A percentile compares a stretch with the other conserved stretches of the same genome.
These are phyloP conservation scores for Sebastes itinus DNA, from an alignment of 2,797 vertebrate genomes.

Conservation along the genomic window DNA sequence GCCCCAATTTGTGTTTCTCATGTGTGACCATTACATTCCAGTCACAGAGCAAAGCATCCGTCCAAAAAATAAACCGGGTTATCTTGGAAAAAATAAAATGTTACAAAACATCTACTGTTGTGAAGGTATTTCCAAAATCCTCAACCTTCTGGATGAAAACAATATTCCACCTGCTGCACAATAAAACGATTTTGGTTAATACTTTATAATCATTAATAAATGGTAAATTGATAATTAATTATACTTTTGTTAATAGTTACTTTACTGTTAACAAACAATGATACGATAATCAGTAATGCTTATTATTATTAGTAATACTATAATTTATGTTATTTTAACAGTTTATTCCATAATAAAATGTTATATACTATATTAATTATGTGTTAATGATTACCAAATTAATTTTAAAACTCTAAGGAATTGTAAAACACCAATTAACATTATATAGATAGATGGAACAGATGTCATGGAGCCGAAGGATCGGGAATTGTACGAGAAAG, in stretches of 20 bases:
- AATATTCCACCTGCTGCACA: not conserved
- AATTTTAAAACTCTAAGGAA: no score
- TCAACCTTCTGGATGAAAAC: not conserved
- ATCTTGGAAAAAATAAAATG: not conserved
- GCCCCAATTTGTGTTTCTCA: constrained; percentile 2
- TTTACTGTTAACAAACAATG: not conserved
- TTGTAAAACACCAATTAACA: no score
- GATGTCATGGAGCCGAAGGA: no score
- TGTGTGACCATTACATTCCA: constrained; percentile 14
- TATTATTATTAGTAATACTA: not conserved
- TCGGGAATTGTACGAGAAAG: no score
- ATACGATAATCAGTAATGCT: not conserved
- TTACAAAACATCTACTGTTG: not conserved
- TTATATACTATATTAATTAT: no score
- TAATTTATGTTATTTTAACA: not conserved
- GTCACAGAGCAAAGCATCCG: constrained; percentile 6
- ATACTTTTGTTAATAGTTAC: not conserved
- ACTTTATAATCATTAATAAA: no score
- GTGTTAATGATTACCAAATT: no score
- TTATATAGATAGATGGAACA: no score
- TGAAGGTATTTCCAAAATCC: not conserved
- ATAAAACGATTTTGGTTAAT: no score
- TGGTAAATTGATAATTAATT: not conserved
- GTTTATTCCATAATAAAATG: not conserved
- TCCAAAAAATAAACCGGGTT: not conserved